Conservation (phyloP, 2,888 invertebrate genomes). For the Girardia tigrina region DNA sequence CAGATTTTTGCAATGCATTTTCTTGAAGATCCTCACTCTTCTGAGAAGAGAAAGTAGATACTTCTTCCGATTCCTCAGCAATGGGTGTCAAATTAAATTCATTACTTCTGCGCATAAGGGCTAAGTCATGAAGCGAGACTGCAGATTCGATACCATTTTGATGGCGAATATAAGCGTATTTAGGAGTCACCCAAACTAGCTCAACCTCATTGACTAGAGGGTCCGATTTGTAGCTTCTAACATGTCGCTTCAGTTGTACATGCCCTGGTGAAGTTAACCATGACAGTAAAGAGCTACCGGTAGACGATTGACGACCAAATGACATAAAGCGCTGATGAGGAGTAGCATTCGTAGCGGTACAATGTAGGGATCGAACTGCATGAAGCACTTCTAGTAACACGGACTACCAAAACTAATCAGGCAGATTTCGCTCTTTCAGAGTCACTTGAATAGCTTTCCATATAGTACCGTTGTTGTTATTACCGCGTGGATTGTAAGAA, state of each 20-base stretch:
- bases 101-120: too few species aligned
- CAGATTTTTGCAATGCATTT: too few species aligned
- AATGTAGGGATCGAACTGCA: constrained; percentile 24
- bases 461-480: constrained; percentile 27
- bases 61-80: too few species aligned
- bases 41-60: too few species aligned
- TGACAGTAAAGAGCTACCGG: not conserved
- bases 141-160: too few species aligned
- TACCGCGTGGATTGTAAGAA: too few species aligned
- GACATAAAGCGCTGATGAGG: constrained; percentile 29
- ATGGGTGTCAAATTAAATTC: too few species aligned
- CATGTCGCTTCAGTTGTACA: constrained; percentile 7
- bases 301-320: constrained; percentile 15
- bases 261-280: constrained; percentile 27
- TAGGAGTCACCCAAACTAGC: too few species aligned
- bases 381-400: constrained; percentile 29
- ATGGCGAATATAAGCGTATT: too few species aligned
- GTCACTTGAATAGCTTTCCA: constrained; percentile 31
- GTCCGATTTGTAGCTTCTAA: constrained; percentile 23
- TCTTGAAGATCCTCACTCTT: too few species aligned
- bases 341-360: constrained; percentile 27
- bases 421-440: constrained; percentile 21
- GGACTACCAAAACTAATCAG: constrained; percentile 20
- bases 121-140: too few species aligned
- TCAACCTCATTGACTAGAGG: too few species aligned